Evolutionary conservation across 2,888 invertebrate species (phyloP), one percentile per base, ranked within the genome.

Genomic region (Meiosimyza decipiens): DNA sequence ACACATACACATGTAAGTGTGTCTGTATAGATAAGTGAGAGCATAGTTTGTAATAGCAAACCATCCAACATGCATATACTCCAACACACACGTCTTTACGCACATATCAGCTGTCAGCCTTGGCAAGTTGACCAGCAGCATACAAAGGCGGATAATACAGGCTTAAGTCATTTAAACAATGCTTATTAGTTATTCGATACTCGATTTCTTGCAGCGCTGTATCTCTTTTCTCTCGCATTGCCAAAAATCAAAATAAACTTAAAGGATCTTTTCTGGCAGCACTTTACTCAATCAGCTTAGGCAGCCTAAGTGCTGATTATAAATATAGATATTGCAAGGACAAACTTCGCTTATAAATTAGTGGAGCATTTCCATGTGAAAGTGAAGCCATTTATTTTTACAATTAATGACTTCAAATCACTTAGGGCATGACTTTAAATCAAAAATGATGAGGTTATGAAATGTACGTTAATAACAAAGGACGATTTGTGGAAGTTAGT

Each of bases 161-260:
- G 65, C 52, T 65, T 18, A 65, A 28, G 50, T 65, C 50, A 28
- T 65, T 65, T 51, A 51, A 50, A 65, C 65, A 65, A 65, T 65
- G 52, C 52, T 65, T 51, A 51, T 18, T 13, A 18, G 6, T 33
- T 33, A 54, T 28, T 33, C 7, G n/a, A 16, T 12, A 57, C 28
- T 22, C 18, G 28, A 57, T n/a, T 13, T 57, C 28, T 22, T 18
- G 4, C 18, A 18, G 18, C 18, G 22, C 9, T 22, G 18, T n/a
- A 6, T 28, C 9, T n/a, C 57, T 13, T 28, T 12, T 16, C 18
- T 22, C 18, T 57, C 22, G 28, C 18, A 18, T 6, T 40, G 40
- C 40, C 9, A 40, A 9, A 40, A 40, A 40, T 40, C 9, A 40
- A 9, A 40, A 28, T 28, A 4, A 28, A 28, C 28, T 28, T 28